A percentile compares a stretch with the other conserved stretches of the same genome.
phyloP scores from a whole-genome alignment of 2,888 invertebrate species.

The Octodonta nipae region DNA sequence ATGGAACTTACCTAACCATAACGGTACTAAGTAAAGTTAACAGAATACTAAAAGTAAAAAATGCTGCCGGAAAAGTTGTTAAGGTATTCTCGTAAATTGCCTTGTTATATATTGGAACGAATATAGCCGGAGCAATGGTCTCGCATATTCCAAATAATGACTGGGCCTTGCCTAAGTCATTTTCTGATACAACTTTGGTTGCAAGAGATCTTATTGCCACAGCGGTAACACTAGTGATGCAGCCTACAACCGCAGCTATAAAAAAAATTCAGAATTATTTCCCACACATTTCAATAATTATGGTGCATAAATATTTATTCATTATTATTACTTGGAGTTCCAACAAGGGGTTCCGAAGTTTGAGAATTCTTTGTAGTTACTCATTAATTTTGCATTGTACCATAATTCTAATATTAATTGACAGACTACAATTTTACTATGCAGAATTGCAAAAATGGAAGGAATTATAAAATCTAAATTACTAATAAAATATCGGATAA shows the following conservation, averaged over 20 bases:
- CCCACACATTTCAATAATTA: not conserved
- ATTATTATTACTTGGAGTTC: no score
- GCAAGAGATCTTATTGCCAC: conserved; percentile 31
- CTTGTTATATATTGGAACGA: conserved; percentile 42
- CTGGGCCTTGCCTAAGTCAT: conserved; percentile 34
- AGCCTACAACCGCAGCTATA: conserved; percentile 25
- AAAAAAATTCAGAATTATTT: no score
- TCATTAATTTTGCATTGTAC: no score
- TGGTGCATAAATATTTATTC: not conserved
- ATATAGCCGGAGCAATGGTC: conserved; percentile 42
- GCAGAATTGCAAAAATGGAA: no score
- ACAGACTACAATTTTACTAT: no score
- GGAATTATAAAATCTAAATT: no score
- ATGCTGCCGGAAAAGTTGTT: conserved; percentile 41
- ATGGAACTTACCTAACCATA: conserved; percentile 23
- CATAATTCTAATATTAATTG: no score
- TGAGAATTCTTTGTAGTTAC: no score
- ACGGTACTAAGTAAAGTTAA: conserved; percentile 17
- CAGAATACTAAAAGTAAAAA: conserved; percentile 40
- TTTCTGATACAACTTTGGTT: conserved; percentile 31
- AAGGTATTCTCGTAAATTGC: conserved; percentile 41
- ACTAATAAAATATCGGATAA: no score
- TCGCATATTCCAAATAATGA: conserved; percentile 49
- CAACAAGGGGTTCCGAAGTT: no score
- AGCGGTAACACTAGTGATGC: conserved; percentile 28